Conservation (phyloP, 2,888 invertebrate species). For the Polymixis lichenea region DNA sequence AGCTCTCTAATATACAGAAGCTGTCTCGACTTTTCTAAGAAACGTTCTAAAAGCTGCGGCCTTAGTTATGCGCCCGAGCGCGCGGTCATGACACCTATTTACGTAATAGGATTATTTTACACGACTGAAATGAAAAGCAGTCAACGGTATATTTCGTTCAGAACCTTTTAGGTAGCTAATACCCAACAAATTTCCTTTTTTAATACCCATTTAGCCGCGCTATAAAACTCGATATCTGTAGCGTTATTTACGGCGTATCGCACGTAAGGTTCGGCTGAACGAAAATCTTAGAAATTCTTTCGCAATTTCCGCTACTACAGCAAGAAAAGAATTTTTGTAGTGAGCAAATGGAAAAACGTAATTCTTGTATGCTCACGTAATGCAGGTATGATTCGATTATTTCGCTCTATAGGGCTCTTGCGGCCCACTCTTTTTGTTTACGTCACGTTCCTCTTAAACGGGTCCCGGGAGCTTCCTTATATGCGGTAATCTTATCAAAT, state of each 20-base stretch:
- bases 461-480: conserved; percentile 54
- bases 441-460: conserved; percentile 57
- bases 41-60: conserved; percentile 16
- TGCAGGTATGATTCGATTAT: conserved; percentile 69
- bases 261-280: conserved; percentile 54
- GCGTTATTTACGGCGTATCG: conserved; percentile 67
- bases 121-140: conserved; percentile 30
- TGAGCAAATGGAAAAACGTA: conserved; percentile 67
- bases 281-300: conserved; percentile 68
- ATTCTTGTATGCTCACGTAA: conserved; percentile 63
- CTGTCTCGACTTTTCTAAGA: conserved; percentile 39
- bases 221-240: conserved; percentile 68
- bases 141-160: conserved; percentile 35
- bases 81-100: conserved; percentile 52
- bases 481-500: conserved; percentile 65
- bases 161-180: conserved; percentile 37
- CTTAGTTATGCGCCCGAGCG: conserved; percentile 53
- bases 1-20: conserved; percentile 43
- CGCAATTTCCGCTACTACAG: conserved; percentile 66
- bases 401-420: conserved; percentile 38
- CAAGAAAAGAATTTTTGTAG: conserved; percentile 62
- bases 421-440: conserved; percentile 58
- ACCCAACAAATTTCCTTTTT: conserved; percentile 59
- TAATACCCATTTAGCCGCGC: conserved; percentile 63
- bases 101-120: conserved; percentile 58